phyloP scores from a whole-genome alignment of 1,140 invertebrate genomes.

The Tribolium castaneum region DNA sequence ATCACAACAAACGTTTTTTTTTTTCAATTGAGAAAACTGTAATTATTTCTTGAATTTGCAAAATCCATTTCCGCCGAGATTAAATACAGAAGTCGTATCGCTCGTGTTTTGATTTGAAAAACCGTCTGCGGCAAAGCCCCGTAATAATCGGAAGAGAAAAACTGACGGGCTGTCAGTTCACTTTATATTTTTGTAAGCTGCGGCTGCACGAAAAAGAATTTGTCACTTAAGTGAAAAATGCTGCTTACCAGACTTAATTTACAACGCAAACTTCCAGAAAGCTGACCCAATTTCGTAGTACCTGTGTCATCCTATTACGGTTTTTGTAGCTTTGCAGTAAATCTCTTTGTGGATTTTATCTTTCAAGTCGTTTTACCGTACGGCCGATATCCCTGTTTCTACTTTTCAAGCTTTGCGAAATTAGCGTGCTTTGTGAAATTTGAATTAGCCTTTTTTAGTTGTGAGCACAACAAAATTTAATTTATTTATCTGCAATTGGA shows the following conservation, averaged over 20 bases:
- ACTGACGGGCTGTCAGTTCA: slow-evolving; percentile 20
- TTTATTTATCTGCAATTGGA: not conserved
- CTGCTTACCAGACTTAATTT: slow-evolving; percentile 35
- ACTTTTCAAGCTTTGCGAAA: slow-evolving; percentile 34
- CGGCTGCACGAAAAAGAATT: slow-evolving; percentile 24
- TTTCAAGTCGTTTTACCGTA: slow-evolving; percentile 26
- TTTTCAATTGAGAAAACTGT: not conserved
- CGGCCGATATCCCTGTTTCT: slow-evolving; percentile 21
- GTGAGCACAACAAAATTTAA: not conserved
- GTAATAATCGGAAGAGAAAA: slow-evolving; percentile 27
- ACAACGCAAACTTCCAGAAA: slow-evolving; percentile 37
- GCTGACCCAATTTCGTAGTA: slow-evolving; percentile 37
- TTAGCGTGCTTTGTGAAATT: slow-evolving; percentile 21
- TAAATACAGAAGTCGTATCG: slow-evolving; percentile 4
- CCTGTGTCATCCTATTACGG: slow-evolving; percentile 41
- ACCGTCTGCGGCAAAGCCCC: slow-evolving; percentile 4
- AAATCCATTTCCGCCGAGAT: not conserved
- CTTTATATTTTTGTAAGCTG: slow-evolving; percentile 21
- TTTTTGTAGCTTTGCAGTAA: slow-evolving; percentile 37
- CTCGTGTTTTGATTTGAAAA: slow-evolving; percentile 24
- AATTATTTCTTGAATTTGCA: not conserved
- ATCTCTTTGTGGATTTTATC: slow-evolving; percentile 41
- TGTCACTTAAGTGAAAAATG: slow-evolving; percentile 31
- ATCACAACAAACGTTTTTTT: not conserved
- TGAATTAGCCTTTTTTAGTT: slow-evolving; percentile 1